Evolutionary conservation across 2,113 vertebrate genomes (phyloP), one percentile per base, ranked within the genome.

Genomic region (Gambusia holbrooki): DNA sequence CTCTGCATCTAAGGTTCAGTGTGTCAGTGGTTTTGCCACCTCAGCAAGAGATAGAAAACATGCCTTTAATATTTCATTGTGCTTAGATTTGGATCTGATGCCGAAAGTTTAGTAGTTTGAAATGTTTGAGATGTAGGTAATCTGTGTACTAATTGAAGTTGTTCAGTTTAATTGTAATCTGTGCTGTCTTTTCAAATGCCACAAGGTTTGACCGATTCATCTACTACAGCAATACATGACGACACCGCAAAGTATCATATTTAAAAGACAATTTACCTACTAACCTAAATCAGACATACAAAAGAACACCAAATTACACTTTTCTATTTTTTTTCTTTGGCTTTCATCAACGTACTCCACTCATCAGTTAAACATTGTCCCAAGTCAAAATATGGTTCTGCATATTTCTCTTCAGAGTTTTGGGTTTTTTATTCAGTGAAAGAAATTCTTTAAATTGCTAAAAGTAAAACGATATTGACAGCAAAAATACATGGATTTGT

Each of bases 1-100:
- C 78, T 85, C 33, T 42, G 54, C 69, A 73, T 80, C 78, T 73
- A 30, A 58, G 51, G 76, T 69, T 77, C 65, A 76, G 71, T 71
- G 6, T 79, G 78, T 73, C 12, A 35, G 62, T 74, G 62, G 69
- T 69, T 77, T 58, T 79, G 77, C 82, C 73, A 73, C 63, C 54
- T 85, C 82, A 85, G 79, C 82, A 77, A 74, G 28, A 62, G 63
- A 10, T 72, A 71, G 30, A 79, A 80, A 75, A 77, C 22, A 33
- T 63, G 54, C 69, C 65, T 70, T 77, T 54, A 60, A 6, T 40
- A 60, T 30, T 3, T 17, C 25, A 58, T 25, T 77, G 37, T 14
- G 29, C 30, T 73, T 37, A 73, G 29, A 64, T 71, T 58, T 61
- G 22, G 48, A 19, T 70, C 63, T 75, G 51, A 78, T 58, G 32